Conservation (phyloP, 2,797 vertebrate genomes). For the Microcaecilia unicolor region DNA sequence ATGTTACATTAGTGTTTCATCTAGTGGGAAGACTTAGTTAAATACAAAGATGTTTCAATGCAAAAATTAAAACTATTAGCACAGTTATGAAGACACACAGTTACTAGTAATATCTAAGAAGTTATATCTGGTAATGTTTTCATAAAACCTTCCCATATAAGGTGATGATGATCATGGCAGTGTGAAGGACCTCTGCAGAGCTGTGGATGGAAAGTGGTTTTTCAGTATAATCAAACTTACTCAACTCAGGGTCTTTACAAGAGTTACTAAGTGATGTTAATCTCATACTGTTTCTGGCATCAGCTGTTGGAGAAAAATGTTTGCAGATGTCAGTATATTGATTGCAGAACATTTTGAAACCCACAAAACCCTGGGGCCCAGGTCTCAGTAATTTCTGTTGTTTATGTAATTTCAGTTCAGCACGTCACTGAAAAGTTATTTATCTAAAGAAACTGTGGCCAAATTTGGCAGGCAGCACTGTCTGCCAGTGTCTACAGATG, state of each 20-base stretch:
- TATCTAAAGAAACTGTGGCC: slow-evolving; percentile 58
- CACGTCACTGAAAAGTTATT: slow-evolving; percentile 63
- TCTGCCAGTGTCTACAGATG: slow-evolving; percentile 57
- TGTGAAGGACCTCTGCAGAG: slow-evolving; percentile 34
- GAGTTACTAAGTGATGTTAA: slow-evolving; percentile 39
- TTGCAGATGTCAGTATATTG: slow-evolving; percentile 58
- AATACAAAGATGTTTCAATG: background rate
- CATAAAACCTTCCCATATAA: slow-evolving; percentile 53
- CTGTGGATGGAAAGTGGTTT: slow-evolving; percentile 43
- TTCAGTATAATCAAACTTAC: slow-evolving; percentile 48
- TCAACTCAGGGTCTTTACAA: slow-evolving; percentile 40
- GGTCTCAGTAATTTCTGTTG: slow-evolving; percentile 55
- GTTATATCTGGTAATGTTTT: slow-evolving; percentile 49
- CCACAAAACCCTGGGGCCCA: slow-evolving; percentile 40
- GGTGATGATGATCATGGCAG: slow-evolving; percentile 41
- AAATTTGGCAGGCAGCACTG: slow-evolving; percentile 44
- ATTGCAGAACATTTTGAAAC: slow-evolving; percentile 55
- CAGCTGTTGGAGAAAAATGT: slow-evolving; percentile 46
- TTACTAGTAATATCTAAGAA: slow-evolving; percentile 37
- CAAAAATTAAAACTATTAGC: background rate
- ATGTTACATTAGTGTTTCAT: background rate
- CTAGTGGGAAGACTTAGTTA: background rate
- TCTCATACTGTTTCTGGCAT: slow-evolving; percentile 44
- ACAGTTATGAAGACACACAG: slow-evolving; percentile 54
- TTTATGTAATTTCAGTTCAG: slow-evolving; percentile 67